Evolutionary conservation across 2,113 vertebrate genomes (phyloP), one percentile per base, ranked within the genome.

Genomic region (Dendropsophus ebraccatus): DNA sequence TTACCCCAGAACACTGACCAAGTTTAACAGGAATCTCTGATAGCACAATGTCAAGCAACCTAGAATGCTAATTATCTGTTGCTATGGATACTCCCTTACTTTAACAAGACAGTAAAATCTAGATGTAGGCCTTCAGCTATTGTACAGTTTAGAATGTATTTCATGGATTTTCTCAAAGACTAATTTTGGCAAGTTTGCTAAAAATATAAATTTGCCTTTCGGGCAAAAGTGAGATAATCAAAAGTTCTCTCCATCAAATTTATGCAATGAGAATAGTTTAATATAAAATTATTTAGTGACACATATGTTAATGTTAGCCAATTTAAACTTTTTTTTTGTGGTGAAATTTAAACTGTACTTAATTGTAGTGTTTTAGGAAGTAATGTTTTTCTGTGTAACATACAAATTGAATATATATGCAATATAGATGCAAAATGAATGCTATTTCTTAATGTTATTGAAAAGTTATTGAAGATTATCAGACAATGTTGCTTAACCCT

Each of bases 161-260:
- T 62, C 23, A 78, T 85, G 49, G 58, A 78, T 78, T 67, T 58
- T 70, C 28, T 72, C 60, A 86, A 80, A 80, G 65, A 58, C 76
- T 81, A 80, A 86, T 80, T 86, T 86, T 80, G 76, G 50, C 50
- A 86, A 72, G 62, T 37, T 80, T 45, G 76, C 76, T 80, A 86
- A 86, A 86, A 86, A 86, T 86, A 86, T 32, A 12, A 78, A 80
- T 86, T 70, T 86, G 78, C 62, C 76, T 86, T 52, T 80, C 37
- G 65, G n/a, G 62, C 84, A 80, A 30, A 56, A 54, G 70, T 86
- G 84, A 86, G 16, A 86, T 86, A 80, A 86, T 86, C 84, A 80
- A 72, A 49, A 35, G 25, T 72, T 85, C 28, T 86, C 50, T 73
- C 35, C 65, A 58, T 86, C 16, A 70, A 77, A 85, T 85, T 13